Percentiles rank a stretch among this genome's conserved stretches.
Evolutionary conservation across 2,888 invertebrate genomes (phyloP).

Genomic region (Acronicta aceris): DNA sequence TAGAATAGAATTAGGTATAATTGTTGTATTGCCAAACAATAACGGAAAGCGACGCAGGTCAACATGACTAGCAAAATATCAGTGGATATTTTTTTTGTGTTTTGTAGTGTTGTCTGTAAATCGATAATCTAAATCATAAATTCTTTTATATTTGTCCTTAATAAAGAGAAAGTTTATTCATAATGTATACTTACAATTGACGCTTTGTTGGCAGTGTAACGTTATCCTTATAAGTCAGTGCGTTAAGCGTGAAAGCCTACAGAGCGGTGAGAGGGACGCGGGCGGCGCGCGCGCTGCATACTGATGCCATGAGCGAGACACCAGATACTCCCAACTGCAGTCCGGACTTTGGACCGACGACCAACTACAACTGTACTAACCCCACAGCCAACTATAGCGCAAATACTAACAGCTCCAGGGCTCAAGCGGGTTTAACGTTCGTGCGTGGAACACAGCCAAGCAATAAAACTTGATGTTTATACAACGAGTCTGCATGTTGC

Average conservation of each 20-base stretch:
- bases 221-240: constrained; percentile 37
- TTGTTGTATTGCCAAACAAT: too few relatives aligned
- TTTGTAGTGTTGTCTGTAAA: too few relatives aligned
- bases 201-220: constrained; percentile 16
- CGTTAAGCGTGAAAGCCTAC: constrained; percentile 59
- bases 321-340: constrained; percentile 22
- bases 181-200: constrained; percentile 37
- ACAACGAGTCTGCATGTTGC: constrained; percentile 79
- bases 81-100: too few relatives aligned
- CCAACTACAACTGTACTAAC: constrained; percentile 60
- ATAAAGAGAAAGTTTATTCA: constrained; percentile 47
- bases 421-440: constrained; percentile 81
- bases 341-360: constrained; percentile 49
- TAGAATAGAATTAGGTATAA: too few relatives aligned
- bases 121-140: too few relatives aligned
- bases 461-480: constrained; percentile 88
- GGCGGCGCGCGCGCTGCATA: constrained; percentile 62
- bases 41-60: too few relatives aligned
- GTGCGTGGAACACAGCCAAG: constrained; percentile 88
- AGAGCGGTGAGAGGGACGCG: constrained; percentile 30
- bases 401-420: constrained; percentile 79
- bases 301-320: constrained; percentile 42
- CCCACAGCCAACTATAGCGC: constrained; percentile 75
- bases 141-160: not conserved
- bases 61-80: too few relatives aligned